Evolutionary conservation across 2,113 vertebrate species (phyloP).

Genomic region (Cardinalis cardinalis): DNA sequence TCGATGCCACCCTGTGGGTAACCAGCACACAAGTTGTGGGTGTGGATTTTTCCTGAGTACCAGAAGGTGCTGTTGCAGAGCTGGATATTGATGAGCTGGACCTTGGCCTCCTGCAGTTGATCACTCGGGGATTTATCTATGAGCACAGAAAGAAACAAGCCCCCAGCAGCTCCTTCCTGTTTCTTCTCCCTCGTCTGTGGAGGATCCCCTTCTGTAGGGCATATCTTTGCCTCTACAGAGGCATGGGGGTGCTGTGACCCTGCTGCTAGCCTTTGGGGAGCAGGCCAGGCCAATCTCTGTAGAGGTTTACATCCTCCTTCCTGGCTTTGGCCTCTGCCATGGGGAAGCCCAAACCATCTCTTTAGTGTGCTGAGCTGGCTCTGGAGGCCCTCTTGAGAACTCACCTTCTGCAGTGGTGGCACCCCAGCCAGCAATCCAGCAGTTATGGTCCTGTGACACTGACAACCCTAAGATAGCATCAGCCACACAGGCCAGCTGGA

Average conservation of each 20-base stretch:
- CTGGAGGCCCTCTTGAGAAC: background rate
- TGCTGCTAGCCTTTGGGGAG: too few relatives aligned
- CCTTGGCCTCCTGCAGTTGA: background rate
- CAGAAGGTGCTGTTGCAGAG: background rate
- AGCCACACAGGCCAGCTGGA: conserved; percentile 12
- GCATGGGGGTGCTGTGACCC: fast-evolving
- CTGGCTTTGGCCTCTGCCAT: fast-evolving
- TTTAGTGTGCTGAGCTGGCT: too few relatives aligned
- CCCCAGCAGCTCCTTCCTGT: fast-evolving
- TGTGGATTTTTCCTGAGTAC: fast-evolving
- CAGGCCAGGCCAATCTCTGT: fast-evolving
- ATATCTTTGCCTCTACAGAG: background rate
- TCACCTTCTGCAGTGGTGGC: background rate
- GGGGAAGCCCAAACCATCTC: fast-evolving
- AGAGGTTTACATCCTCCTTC: fast-evolving
- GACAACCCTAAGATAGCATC: fast-evolving
- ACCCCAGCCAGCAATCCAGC: background rate
- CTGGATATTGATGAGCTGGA: fast-evolving
- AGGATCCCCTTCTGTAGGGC: fast-evolving
- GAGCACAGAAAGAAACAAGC: background rate
- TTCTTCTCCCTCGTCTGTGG: too few relatives aligned
- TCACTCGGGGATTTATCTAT: fast-evolving
- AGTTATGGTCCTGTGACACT: background rate
- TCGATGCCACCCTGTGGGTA: fast-evolving
- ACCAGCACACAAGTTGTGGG: background rate